Percentiles rank a stretch among this genome's conserved stretches.
Evolutionary conservation across 2,797 vertebrate species (phyloP).

Genomic region (Silurus aristotelis): DNA sequence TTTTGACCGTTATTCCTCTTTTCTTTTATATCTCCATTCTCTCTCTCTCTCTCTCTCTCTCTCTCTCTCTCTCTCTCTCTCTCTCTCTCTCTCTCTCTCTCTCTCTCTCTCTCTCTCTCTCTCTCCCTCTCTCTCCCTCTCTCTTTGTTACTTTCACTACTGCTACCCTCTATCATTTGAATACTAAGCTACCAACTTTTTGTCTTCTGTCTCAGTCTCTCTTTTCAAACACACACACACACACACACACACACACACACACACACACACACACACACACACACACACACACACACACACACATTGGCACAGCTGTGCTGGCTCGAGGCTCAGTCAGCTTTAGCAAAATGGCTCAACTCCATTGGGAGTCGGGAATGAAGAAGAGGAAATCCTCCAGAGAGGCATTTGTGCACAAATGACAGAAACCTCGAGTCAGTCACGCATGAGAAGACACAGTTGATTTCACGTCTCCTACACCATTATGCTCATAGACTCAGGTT

Average conservation of each 20-base stretch:
- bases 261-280: neutral
- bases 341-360: conserved; percentile 27
- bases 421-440: conserved; percentile 22
- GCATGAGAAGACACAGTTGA: conserved; percentile 2
- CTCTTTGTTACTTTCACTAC: neutral
- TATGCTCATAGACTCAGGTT: neutral
- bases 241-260: neutral
- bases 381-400: neutral
- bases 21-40: too few relatives aligned
- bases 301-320: conserved; percentile 41
- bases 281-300: conserved; percentile 8
- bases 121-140: neutral
- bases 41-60: neutral
- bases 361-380: neutral
- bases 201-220: neutral
- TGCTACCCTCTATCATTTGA: neutral
- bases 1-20: too few relatives aligned
- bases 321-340: conserved; percentile 24
- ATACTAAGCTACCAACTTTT: neutral
- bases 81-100: too few relatives aligned
- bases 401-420: conserved; percentile 10
- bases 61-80: neutral
- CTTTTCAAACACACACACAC: neutral
- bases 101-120: neutral
- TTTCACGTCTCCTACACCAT: conserved; percentile 20